These are phyloP conservation scores for Bombus haemorrhoidalis DNA, from an alignment of 1,140 invertebrate genomes.

Conservation along the genomic window DNA sequence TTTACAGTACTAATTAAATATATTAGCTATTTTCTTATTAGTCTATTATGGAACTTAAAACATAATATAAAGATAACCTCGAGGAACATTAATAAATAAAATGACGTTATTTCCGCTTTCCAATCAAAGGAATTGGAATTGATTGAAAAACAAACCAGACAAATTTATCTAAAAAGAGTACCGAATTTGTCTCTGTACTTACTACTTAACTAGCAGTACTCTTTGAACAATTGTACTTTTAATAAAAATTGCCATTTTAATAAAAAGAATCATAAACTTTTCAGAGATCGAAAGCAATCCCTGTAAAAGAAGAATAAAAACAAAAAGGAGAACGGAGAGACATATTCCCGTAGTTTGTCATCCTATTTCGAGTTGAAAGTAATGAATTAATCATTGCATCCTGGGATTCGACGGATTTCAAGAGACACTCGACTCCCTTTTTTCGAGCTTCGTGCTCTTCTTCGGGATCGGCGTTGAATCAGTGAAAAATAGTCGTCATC, in stretches of 20 bases:
- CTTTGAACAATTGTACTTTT: neutral
- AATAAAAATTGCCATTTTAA: neutral
- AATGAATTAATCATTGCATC: conserved; percentile 58
- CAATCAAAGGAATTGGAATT: no score
- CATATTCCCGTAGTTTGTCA: neutral
- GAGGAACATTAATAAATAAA: no score
- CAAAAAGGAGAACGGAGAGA: neutral
- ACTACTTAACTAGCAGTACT: no score
- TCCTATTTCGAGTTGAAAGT: neutral
- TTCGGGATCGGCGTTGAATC: neutral
- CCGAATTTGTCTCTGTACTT: no score
- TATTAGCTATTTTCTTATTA: no score
- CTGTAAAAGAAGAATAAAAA: neutral
- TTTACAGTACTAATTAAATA: no score
- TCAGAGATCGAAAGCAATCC: neutral
- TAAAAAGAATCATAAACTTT: neutral
- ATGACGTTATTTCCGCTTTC: no score
- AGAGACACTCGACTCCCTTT: conserved; percentile 35
- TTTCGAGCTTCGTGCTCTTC: conserved; percentile 4
- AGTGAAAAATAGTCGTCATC: conserved; percentile 61
- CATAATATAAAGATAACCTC: no score
- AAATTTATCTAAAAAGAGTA: no score
- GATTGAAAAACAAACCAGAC: no score
- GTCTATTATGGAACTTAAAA: no score
- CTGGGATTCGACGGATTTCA: conserved; percentile 30